phyloP scores from a whole-genome alignment of 2,888 invertebrate species.

The Dioctria rufipes region DNA sequence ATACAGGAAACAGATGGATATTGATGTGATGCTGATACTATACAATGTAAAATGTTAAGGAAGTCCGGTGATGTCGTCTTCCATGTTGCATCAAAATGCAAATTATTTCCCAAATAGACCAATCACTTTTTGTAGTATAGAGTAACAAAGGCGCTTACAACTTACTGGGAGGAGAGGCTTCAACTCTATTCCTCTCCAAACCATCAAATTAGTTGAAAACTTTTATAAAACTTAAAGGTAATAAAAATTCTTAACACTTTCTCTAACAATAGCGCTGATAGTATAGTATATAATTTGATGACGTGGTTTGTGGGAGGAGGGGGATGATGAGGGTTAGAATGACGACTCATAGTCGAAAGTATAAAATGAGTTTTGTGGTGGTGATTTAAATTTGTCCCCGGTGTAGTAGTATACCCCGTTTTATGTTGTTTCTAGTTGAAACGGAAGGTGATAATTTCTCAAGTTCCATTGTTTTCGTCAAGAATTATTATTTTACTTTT shows the following conservation, averaged over 20 bases:
- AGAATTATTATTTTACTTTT: constrained; percentile 60
- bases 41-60: neutral
- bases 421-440: constrained; percentile 54
- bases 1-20: neutral
- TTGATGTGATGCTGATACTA: neutral
- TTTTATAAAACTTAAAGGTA: constrained; percentile 46
- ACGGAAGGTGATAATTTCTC: constrained; percentile 60
- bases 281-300: too few relatives aligned
- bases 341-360: constrained; percentile 44
- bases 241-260: constrained; percentile 57
- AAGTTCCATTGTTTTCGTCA: constrained; percentile 58
- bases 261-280: constrained; percentile 11
- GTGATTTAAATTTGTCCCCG: constrained; percentile 59
- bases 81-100: constrained; percentile 21
- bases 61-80: too few relatives aligned
- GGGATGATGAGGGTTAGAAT: constrained; percentile 30
- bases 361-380: constrained; percentile 50
- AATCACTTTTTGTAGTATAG: neutral
- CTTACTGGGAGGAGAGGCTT: constrained; percentile 10
- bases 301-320: neutral
- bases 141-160: too few relatives aligned
- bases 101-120: constrained; percentile 43
- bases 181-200: neutral
- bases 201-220: constrained; percentile 47
- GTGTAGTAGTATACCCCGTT: constrained; percentile 16